Evolutionary conservation across 2,113 vertebrate species (phyloP), one percentile per base, ranked within the genome.

Genomic region (Osmerus mordax): DNA sequence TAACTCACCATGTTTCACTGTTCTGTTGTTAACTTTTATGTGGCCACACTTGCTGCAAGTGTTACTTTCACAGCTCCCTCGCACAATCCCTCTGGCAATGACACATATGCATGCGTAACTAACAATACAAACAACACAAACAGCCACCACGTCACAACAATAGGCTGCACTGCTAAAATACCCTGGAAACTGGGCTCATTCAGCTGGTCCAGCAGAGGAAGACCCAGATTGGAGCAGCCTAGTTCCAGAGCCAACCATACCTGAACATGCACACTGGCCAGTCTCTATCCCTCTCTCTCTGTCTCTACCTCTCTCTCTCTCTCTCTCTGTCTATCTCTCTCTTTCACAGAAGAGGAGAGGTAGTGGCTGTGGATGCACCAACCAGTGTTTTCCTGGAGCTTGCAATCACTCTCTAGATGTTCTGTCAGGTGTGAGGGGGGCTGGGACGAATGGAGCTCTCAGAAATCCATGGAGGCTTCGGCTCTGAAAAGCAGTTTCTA

Each of bases 1-100:
- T 54, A 60, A 73, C 79, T 84, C 69, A 84, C 82, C 82, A 81
- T 84, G 28, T 75, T 71, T 55, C 19, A 58, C 23, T 47, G 55
- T 56, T 65, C 29, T 56, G 54, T 51, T 64, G 51, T 19, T 59
- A 36, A n/a, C 16, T 64, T 28, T 64, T 8, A 64, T 64, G 62
- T 61, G 7, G 25, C 65, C 53, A 63, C 64, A 25, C 25, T 14
- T 36, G 13, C 60, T 47, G 59, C 16, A 70, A 6, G 59, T 53
- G 61, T 21, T 36, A 75, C 72, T 51, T 58, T 58, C 71, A 28
- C 52, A 21, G 51, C n/a, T 73, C 18, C 36, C 23, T 47, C 51
- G 47, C 36, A 25, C 63, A 23, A 29, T 25, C 16, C 70, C 61
- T 63, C 47, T 65, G 72, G 51, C 41, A 51, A 51, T 18, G 58